Evolutionary conservation across 2,797 vertebrate genomes (phyloP), one percentile per base, ranked within the genome.

Genomic region (Lepus townsendii): DNA sequence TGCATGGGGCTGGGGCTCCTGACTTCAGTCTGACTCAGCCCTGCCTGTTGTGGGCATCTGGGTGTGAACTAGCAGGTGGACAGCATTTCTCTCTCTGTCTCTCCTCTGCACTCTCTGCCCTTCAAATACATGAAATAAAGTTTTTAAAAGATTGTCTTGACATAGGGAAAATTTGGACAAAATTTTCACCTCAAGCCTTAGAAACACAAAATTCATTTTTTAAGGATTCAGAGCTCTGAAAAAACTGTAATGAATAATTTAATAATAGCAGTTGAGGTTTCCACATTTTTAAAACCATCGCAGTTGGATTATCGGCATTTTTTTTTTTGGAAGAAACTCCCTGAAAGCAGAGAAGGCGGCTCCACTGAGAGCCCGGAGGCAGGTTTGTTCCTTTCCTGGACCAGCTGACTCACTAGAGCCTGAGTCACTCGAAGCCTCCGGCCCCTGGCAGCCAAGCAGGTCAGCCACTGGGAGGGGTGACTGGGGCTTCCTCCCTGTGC

Each of bases 241-340:
- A 78, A 85, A 26, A 73, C 50, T 60, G 57, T 76, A 38, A 85
- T 93, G 62, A 96, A 96, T 93, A 96, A 97, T 95, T 47, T 88
- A 78, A 88, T 85, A 82, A 38, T n/a, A 72, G 38, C 57, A 86
- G 47, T 78, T 77, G 65, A 96, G 62, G 22, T 72, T 57, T 54
- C 32, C 27, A 30, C 26, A 52, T n/a, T 78, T 73, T 57, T 12
- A 30, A 10, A 88, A 17, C 27, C 50, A 26, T 32, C 66, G 22
- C 20, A 26, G 27, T 60, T 17, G 20, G 24, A 52, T 90, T 63
- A 95, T 84, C 47, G 93, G 78, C 66, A 66, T 71, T 10, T 35
- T 35, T 35, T 35, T 89, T 79, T 57, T 57, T 14, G 19, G 38
- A 92, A 91, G 90, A 88, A 91, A 66, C 24, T 85, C n/a, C 60